Base-by-base conservation (phyloP, 1,140 invertebrate genomes). In the Vanessa atalanta region DNA sequence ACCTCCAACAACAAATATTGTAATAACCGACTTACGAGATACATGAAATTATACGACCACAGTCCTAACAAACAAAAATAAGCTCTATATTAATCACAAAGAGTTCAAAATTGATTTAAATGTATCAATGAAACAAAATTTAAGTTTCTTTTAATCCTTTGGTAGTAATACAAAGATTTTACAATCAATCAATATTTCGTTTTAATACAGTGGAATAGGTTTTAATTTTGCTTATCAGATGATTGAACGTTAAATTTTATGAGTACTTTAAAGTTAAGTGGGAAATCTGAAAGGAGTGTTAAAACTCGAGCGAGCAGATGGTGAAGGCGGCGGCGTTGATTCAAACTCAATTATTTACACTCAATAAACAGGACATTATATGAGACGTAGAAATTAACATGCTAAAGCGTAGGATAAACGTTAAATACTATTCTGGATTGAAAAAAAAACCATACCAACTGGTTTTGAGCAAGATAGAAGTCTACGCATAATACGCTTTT, bases 321-420 rank as follows among this genome's bases (percentile, higher is more conserved):
- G 84, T 82, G 26, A 55, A 47, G 53, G 85, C 82, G 74, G 80
- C 79, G 78, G 79, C 85, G 79, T 82, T 87, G 85, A 88, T 90
- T 85, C 88, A 88, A 87, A 85, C 89, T 89, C 90, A 91, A 92
- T 92, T 92, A 91, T 92, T 92, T 92, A 91, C 90, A 91, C 89
- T 90, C 89, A 88, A 91, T 92, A 91, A 92, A 92, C 90, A 91
- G 86, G 88, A 88, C 85, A 81, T 90, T 90, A 92, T 89, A 89
- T 81, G 85, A 86, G 83, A 83, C 84, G 88, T 90, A 88, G 87
- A 87, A 86, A 85, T 85, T 85, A 85, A 80, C 77, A 84, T 79
- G 79, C 81, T 83, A 84, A 87, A 88, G 78, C 65, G 16, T 68
- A 61, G 79, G 73, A 77, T 70, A 72, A 69, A 68, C 67, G 57